These are phyloP conservation scores for Bryconaethiops microstoma DNA, from an alignment of 2,797 vertebrate genomes.

Conservation along the genomic window DNA sequence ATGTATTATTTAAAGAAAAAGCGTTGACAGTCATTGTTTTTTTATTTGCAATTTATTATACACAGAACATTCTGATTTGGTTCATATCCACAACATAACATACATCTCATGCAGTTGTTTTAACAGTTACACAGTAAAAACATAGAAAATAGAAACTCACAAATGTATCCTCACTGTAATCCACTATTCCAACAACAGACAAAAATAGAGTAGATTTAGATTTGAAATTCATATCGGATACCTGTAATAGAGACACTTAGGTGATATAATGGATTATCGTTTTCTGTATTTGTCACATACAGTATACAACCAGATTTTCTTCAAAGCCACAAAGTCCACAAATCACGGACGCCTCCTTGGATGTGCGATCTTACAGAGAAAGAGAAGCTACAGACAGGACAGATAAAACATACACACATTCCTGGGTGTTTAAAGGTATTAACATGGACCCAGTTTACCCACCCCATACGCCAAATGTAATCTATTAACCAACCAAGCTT, in stretches of 20 bases:
- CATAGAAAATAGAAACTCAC: conserved; percentile 1
- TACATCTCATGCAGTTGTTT: neutral
- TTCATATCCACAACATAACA: neutral
- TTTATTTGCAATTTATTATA: neutral
- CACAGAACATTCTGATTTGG: neutral
- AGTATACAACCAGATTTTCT: neutral
- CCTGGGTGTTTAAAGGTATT: too few relatives aligned
- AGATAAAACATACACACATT: neutral
- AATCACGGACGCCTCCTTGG: neutral
- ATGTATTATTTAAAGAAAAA: too few relatives aligned
- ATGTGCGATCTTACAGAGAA: too few relatives aligned
- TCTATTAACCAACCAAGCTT: too few relatives aligned
- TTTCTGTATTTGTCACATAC: too few relatives aligned
- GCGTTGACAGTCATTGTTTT: neutral
- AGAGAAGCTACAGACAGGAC: neutral
- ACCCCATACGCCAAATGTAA: too few relatives aligned
- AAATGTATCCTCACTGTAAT: neutral
- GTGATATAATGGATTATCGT: neutral
- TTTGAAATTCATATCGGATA: neutral
- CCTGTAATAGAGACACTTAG: neutral
- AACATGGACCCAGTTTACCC: too few relatives aligned
- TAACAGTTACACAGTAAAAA: neutral
- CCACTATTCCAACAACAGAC: neutral
- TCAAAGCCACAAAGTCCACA: neutral
- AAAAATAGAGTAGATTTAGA: conserved; percentile 5